phyloP scores from a whole-genome alignment of 2,888 invertebrate species.

The Galerucella pusilla region DNA sequence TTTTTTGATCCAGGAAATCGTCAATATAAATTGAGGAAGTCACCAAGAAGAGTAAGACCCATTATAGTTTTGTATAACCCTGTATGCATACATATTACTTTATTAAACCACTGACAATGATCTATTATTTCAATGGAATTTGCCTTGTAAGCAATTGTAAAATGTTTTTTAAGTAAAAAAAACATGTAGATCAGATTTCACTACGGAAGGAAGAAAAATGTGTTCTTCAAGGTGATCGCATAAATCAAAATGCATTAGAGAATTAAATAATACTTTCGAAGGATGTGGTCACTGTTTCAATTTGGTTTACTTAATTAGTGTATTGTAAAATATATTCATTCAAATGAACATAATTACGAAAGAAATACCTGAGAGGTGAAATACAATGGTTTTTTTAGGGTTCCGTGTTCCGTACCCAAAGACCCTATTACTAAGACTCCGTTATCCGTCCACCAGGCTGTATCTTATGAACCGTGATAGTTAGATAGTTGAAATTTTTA shows the following conservation, averaged over 20 bases:
- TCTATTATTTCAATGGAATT: not conserved
- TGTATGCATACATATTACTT: not conserved
- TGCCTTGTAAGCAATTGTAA: not conserved
- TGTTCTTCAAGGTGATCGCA: conserved; percentile 6
- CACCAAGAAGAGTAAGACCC: too few relatives aligned
- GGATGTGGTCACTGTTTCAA: conserved; percentile 1
- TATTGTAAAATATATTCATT: not conserved
- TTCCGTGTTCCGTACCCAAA: too few relatives aligned
- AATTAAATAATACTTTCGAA: conserved; percentile 4
- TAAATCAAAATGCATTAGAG: not conserved
- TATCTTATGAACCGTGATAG: too few relatives aligned
- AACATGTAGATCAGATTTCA: conserved; percentile 11
- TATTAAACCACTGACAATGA: not conserved
- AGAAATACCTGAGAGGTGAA: too few relatives aligned
- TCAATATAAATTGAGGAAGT: too few relatives aligned
- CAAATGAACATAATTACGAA: not conserved
- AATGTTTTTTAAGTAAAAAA: not conserved
- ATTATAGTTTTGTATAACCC: not conserved
- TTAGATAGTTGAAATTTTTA: too few relatives aligned
- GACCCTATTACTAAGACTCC: too few relatives aligned
- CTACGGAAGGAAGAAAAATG: conserved; percentile 9
- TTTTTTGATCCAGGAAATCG: too few relatives aligned
- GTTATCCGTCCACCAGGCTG: too few relatives aligned
- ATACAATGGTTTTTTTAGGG: too few relatives aligned
- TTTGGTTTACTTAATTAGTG: not conserved